phyloP scores from a whole-genome alignment of 2,888 invertebrate genomes.

The Euzetes globulus region DNA sequence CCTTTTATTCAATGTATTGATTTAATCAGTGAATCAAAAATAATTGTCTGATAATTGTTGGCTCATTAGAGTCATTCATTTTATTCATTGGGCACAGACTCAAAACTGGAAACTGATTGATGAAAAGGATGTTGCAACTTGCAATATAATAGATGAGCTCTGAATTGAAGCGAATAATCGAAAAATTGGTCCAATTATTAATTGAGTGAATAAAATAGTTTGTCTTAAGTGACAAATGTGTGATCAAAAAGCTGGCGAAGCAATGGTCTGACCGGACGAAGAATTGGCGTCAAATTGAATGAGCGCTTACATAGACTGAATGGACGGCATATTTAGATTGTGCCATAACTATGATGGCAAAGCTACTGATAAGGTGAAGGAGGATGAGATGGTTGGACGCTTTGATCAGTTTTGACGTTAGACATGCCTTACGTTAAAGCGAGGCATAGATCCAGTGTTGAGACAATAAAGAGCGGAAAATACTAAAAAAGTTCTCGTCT shows the following conservation, averaged over 20 bases:
- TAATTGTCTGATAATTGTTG: too few species aligned
- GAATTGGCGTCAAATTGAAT: conserved; percentile 20
- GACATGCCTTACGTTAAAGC: conserved; percentile 1
- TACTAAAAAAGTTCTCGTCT: background rate
- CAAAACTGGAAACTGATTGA: too few species aligned
- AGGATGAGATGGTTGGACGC: conserved; percentile 7
- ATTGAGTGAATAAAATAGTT: too few species aligned
- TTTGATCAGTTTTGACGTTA: conserved; percentile 18
- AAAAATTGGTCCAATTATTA: too few species aligned
- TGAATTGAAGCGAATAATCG: too few species aligned
- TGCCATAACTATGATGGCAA: conserved; percentile 7
- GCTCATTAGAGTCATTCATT: too few species aligned
- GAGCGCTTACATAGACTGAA: background rate
- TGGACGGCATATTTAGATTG: background rate
- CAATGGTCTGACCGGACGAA: background rate
- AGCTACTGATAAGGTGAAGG: conserved; percentile 20
- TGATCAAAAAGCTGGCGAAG: background rate
- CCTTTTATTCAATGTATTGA: too few species aligned
- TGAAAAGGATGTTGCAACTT: background rate
- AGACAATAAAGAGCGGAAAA: conserved; percentile 27
- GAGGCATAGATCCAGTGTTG: conserved; percentile 1
- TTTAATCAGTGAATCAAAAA: too few species aligned
- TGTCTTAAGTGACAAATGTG: background rate
- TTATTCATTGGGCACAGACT: too few species aligned
- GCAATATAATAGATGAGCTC: too few species aligned